Conservation (phyloP, 35 echinoderm and acorn worm genomes). For the Ophioderma brevispina region DNA sequence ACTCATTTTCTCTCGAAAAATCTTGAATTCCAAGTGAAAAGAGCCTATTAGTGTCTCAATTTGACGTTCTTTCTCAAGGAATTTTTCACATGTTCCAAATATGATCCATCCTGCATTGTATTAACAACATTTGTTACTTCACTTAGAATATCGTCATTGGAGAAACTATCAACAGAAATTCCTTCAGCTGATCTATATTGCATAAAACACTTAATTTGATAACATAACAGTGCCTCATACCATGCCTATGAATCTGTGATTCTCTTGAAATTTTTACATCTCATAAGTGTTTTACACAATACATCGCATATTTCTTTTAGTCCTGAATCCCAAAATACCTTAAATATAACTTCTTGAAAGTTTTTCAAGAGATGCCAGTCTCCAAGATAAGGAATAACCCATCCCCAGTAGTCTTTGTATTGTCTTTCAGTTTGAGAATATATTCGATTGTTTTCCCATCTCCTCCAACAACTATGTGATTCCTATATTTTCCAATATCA, state of each 20-base stretch:
- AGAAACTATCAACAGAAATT: background rate
- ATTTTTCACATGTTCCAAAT: background rate
- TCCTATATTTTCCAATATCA: background rate
- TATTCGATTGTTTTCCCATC: constrained; percentile 64
- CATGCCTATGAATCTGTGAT: constrained; percentile 33
- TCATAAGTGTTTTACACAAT: constrained; percentile 16
- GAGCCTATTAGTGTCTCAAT: too few relatives aligned
- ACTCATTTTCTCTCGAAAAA: background rate
- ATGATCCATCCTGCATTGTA: background rate
- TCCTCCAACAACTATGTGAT: constrained; percentile 68
- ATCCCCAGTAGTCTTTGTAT: constrained; percentile 15
- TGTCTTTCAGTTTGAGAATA: background rate
- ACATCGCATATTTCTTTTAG: constrained; percentile 51
- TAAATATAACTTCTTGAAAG: constrained; percentile 50
- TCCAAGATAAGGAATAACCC: constrained; percentile 79
- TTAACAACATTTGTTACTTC: too few relatives aligned
- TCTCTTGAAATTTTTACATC: constrained; percentile 35
- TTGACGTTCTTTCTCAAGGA: background rate
- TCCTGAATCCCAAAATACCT: constrained; percentile 66
- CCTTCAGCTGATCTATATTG: background rate
- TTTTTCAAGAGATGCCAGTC: constrained; percentile 90
- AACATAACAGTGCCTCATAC: constrained; percentile 25
- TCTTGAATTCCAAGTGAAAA: too few relatives aligned
- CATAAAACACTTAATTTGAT: background rate
- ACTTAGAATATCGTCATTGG: background rate